Evolutionary conservation across 2,113 vertebrate genomes (phyloP), one percentile per base, ranked within the genome.

Genomic region (Sapajus apella): DNA sequence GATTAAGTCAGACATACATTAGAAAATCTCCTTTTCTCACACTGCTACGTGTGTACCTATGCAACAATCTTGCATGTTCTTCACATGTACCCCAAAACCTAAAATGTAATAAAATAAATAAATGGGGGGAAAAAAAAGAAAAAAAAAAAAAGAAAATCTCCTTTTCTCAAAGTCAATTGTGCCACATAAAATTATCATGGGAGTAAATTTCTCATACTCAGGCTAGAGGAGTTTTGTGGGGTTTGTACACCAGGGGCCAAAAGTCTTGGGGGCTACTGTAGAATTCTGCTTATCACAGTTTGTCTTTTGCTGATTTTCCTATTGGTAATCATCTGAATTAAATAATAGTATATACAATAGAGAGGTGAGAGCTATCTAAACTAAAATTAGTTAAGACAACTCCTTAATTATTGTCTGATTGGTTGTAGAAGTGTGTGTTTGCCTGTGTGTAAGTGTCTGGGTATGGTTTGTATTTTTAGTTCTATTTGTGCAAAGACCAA

Each of bases 181-280:
- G 8, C 16, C 18, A 11, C 14, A 20, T 21, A n/a, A 32, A 20
- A 37, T 5, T n/a, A 17, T 50, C 6, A 64, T 1, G 0, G 14
- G 3, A 64, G 14, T 23, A 21, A 92, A 61, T 66, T 37, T 18
- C 5, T 40, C 16, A 1, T 21, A 27, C 23, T 77, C 43, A 37
- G 7, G 64, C 6, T 47, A 83, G 27, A 66, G 16, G 4, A 1
- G 16, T 4, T 70, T 72, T 23, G 8, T 3, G 17, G 66, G 13
- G 66, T 61, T 37, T 50, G 2, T 50, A 6, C 0, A 21, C 0
- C 4, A 21, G 8, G 27, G 27, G 5, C 32, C n/a, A 70, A 32
- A 68, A 72, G 40, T 14, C 3, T 32, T n/a, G 10, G 21, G 2
- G 6, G 17, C 17, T 30, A 8, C 61, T 3, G 72, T 52, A 83